Evolutionary conservation across 2,797 vertebrate species (phyloP).

Genomic region (Leptodactylus fallax): DNA sequence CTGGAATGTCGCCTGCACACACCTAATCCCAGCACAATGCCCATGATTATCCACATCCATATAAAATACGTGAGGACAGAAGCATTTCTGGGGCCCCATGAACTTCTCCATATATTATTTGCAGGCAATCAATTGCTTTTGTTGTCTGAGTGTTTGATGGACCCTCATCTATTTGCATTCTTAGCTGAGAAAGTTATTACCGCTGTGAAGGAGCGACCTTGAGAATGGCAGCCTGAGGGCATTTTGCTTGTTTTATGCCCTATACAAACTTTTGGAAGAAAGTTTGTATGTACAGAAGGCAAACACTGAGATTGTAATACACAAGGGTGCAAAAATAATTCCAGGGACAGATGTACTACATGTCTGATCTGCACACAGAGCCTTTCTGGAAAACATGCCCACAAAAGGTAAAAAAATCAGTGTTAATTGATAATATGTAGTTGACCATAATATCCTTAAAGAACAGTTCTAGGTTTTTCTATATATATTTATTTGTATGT

Average conservation of each 20-base stretch:
- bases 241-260: slow-evolving; percentile 21
- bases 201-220: slow-evolving; percentile 24
- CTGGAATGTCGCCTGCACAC: neutral
- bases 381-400: too few relatives aligned
- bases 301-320: neutral
- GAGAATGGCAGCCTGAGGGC: slow-evolving; percentile 16
- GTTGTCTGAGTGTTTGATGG: slow-evolving; percentile 42
- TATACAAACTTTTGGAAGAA: neutral
- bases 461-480: too few relatives aligned
- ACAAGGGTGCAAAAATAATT: neutral
- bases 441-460: too few relatives aligned
- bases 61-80: neutral
- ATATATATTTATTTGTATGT: too few relatives aligned
- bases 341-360: neutral
- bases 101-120: neutral
- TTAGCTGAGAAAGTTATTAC: slow-evolving; percentile 34
- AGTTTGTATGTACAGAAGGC: neutral
- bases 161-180: slow-evolving; percentile 45
- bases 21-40: neutral
- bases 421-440: too few relatives aligned
- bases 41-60: slow-evolving; percentile 11
- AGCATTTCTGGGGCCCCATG: neutral
- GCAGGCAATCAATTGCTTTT: slow-evolving; percentile 34
- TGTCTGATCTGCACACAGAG: neutral
- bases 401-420: too few relatives aligned